Evolutionary conservation across 2,888 invertebrate genomes (phyloP).

Genomic region (Periphyllus acericola): DNA sequence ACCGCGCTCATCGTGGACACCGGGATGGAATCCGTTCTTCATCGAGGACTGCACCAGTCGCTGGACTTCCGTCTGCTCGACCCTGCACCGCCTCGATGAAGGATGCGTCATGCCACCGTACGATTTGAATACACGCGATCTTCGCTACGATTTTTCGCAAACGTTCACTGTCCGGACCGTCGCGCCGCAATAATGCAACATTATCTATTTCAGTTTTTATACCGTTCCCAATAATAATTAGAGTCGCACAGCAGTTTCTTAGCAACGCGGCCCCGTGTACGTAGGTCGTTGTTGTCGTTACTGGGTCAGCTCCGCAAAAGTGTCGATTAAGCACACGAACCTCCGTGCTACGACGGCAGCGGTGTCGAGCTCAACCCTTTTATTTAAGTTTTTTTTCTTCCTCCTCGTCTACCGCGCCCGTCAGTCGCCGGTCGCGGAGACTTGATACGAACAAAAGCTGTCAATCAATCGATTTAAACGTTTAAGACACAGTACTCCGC

Average conservation of each 20-base stretch:
- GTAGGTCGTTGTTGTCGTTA: conserved; percentile 17
- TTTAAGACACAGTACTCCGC: too few relatives aligned
- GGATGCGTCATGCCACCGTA: not conserved
- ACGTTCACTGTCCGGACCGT: too few relatives aligned
- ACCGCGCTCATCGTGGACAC: not conserved
- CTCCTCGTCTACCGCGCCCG: too few relatives aligned
- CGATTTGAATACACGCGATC: not conserved
- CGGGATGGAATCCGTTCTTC: conserved; percentile 31
- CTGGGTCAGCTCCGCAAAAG: conserved; percentile 12
- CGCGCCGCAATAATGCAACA: too few relatives aligned
- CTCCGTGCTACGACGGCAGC: not conserved
- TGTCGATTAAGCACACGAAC: conserved; percentile 21
- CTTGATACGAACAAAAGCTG: too few relatives aligned
- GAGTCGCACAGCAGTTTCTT: not conserved
- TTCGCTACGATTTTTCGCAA: not conserved
- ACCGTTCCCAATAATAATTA: too few relatives aligned
- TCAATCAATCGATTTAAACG: too few relatives aligned
- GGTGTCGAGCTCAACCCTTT: too few relatives aligned
- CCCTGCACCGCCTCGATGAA: not conserved
- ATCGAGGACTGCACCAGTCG: not conserved
- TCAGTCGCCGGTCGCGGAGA: not conserved
- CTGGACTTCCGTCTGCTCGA: not conserved
- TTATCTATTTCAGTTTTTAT: too few relatives aligned
- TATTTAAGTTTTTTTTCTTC: not conserved
- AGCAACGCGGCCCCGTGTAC: not conserved